A percentile compares a stretch with the other conserved stretches of the same genome.
phyloP scores from a whole-genome alignment of 2,797 vertebrate genomes.

The Pipistrellus kuhlii region DNA sequence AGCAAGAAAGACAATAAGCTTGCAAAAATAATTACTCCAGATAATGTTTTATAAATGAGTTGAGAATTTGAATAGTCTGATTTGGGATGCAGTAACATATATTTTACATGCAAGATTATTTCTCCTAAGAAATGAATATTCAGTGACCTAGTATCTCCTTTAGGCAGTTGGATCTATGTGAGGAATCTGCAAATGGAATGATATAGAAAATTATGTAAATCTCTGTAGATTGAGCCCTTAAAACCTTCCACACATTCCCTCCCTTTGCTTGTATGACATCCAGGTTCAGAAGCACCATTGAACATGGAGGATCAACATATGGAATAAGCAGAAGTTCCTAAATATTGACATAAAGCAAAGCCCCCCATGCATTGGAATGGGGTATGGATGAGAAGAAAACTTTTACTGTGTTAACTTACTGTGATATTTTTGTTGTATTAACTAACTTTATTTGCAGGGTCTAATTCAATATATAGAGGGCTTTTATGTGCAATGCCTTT shows the following conservation, averaged over 20 bases:
- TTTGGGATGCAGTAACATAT: not conserved
- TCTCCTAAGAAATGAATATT: not conserved
- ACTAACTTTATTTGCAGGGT: not conserved
- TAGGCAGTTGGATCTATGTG: not conserved
- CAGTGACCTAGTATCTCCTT: not conserved
- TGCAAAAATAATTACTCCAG: not conserved
- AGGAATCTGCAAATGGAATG: not conserved
- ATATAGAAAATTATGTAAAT: not conserved
- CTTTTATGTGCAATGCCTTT: not conserved
- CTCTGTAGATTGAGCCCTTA: not conserved
- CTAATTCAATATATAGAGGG: not conserved
- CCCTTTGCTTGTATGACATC: not conserved
- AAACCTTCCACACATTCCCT: not conserved
- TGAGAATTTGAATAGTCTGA: not conserved
- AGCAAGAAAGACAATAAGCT: not conserved
- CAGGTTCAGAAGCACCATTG: not conserved
- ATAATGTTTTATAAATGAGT: not conserved
- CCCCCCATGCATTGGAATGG: not conserved
- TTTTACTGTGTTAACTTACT: not conserved
- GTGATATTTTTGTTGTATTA: not conserved
- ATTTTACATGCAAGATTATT: not conserved
- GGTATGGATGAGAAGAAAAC: not conserved
- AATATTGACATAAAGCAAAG: not conserved
- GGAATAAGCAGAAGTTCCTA: not conserved
- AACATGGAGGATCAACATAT: not conserved